These are phyloP conservation scores for Hirtodrosophila alboralis DNA, from an alignment of 2,888 invertebrate species.

Conservation along the genomic window DNA sequence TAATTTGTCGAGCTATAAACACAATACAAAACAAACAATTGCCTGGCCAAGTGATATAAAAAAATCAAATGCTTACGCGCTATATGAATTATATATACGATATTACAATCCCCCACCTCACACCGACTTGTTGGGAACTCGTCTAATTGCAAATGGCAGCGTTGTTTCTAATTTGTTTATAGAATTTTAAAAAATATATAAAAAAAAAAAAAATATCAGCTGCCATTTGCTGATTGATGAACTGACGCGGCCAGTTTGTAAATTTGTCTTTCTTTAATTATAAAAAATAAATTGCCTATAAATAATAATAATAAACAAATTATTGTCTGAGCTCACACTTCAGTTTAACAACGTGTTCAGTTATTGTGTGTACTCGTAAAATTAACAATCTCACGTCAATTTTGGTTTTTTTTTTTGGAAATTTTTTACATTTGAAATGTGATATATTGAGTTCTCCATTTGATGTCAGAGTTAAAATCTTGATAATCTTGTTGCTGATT, in stretches of 20 bases:
- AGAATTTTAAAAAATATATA: no score
- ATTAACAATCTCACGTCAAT: constrained; percentile 35
- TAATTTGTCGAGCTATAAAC: constrained; percentile 66
- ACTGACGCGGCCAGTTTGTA: constrained; percentile 38
- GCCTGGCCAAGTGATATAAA: constrained; percentile 71
- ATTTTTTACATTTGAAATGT: constrained; percentile 23
- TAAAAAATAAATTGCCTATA: constrained; percentile 64
- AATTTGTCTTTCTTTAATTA: constrained; percentile 50
- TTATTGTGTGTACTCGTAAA: constrained; percentile 19
- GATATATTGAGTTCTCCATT: constrained; percentile 41
- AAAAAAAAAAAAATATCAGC: constrained; percentile 56
- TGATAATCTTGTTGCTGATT: constrained; percentile 35
- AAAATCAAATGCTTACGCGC: constrained; percentile 73
- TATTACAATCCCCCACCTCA: constrained; percentile 10
- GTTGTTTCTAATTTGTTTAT: constrained; percentile 70
- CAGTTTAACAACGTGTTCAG: constrained; percentile 17
- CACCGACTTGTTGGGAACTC: constrained; percentile 24
- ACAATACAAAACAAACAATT: constrained; percentile 18
- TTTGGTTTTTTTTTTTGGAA: no score
- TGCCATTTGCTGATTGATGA: constrained; percentile 59
- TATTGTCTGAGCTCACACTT: constrained; percentile 34
- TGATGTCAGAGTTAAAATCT: constrained; percentile 44
- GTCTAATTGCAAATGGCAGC: constrained; percentile 55
- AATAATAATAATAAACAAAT: constrained; percentile 56
- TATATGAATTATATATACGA: constrained; percentile 46